A percentile compares a stretch with the other conserved stretches of the same genome.
phyloP scores from a whole-genome alignment of 2,797 vertebrate species.

The Myripristis murdjan region DNA sequence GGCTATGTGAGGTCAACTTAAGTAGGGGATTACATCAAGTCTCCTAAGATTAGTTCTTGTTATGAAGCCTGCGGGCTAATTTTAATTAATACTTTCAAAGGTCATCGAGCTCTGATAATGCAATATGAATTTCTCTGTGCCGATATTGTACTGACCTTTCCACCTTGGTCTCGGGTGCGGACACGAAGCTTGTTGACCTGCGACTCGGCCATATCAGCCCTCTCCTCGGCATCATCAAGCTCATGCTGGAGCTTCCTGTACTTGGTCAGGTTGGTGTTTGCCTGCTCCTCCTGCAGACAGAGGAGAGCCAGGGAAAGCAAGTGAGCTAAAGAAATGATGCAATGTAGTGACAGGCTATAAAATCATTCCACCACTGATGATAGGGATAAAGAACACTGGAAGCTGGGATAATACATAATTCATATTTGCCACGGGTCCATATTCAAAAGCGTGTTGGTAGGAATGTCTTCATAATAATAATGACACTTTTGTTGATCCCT shows the following conservation, averaged over 20 bases:
- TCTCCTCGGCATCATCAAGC: constrained; percentile 92
- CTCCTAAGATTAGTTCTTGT: constrained; percentile 67
- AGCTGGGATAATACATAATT: background rate
- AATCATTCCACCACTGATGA: background rate
- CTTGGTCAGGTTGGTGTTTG: constrained; percentile 92
- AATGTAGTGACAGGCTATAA: background rate
- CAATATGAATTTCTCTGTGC: constrained; percentile 12
- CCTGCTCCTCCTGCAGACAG: constrained; percentile 89
- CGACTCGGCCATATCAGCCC: constrained; percentile 90
- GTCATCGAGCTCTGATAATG: constrained; percentile 47
- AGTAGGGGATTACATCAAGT: constrained; percentile 61
- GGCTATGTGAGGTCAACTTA: constrained; percentile 57
- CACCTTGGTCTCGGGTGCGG: constrained; percentile 83
- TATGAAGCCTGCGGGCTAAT: constrained; percentile 55
- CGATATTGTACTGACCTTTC: constrained; percentile 71
- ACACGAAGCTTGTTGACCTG: constrained; percentile 94
- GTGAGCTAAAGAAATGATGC: background rate
- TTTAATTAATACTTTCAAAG: constrained; percentile 71
- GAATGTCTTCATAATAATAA: background rate
- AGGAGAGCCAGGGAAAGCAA: background rate
- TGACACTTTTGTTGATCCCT: no score
- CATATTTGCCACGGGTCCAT: background rate
- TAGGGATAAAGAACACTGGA: background rate
- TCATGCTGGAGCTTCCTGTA: constrained; percentile 94
- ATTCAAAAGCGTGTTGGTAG: background rate